A percentile compares a stretch with the other conserved stretches of the same genome.
Evolutionary conservation across 2,888 invertebrate species (phyloP).

Genomic region (Osedax fenrisi): DNA sequence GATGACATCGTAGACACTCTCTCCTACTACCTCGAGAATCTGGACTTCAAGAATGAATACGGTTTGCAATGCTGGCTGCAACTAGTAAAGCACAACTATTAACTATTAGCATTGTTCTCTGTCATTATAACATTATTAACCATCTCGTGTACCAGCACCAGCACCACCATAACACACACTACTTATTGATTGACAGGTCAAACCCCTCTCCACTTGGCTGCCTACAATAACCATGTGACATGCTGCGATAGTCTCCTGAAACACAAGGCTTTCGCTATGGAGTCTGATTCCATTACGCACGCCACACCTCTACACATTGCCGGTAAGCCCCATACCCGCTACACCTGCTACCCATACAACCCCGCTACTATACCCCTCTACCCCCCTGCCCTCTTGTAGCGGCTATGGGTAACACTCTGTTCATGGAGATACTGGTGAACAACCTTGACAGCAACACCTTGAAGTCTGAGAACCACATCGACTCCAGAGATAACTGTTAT

Average conservation of each 20-base stretch:
- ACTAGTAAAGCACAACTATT: too few relatives aligned
- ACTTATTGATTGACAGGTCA: too few relatives aligned
- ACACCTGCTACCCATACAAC: neutral
- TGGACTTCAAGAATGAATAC: neutral
- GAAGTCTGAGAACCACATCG: neutral
- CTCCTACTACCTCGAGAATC: neutral
- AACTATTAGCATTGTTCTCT: too few relatives aligned
- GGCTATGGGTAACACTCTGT: neutral
- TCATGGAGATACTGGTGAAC: neutral
- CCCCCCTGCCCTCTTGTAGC: too few relatives aligned
- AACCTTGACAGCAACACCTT: too few relatives aligned
- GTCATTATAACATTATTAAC: too few relatives aligned
- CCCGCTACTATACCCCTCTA: too few relatives aligned
- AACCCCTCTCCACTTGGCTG: neutral
- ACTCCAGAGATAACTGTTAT: neutral
- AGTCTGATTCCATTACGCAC: neutral
- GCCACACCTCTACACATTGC: neutral
- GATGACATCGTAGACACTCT: neutral
- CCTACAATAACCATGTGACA: neutral
- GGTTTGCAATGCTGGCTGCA: too few relatives aligned
- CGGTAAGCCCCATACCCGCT: neutral
- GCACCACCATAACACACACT: too few relatives aligned
- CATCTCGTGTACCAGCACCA: too few relatives aligned
- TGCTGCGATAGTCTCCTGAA: neutral
- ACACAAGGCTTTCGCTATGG: neutral